Percentiles rank a stretch among this genome's conserved stretches.
phyloP scores from a whole-genome alignment of 2,888 invertebrate genomes.

The Acronicta leporina region DNA sequence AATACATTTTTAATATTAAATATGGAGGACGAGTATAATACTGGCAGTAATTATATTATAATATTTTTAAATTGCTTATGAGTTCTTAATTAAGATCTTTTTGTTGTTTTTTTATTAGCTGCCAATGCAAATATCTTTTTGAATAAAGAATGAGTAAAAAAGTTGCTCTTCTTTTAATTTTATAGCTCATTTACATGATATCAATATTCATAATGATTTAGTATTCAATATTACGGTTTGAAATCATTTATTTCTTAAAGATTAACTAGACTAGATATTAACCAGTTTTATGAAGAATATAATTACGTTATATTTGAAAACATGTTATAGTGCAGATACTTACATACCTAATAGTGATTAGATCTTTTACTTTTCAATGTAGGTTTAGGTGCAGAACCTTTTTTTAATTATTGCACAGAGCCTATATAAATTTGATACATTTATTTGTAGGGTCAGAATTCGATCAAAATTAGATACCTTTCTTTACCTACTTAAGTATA shows the following conservation, averaged over 20 bases:
- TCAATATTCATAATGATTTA: neutral
- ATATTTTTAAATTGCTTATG: conserved; percentile 43
- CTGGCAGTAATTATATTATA: conserved; percentile 37
- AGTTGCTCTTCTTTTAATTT: neutral
- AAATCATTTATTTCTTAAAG: too few relatives aligned
- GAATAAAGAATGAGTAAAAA: neutral
- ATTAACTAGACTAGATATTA: too few relatives aligned
- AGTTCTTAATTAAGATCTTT: conserved; percentile 43
- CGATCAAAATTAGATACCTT: too few relatives aligned
- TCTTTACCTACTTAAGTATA: too few relatives aligned
- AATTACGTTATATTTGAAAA: too few relatives aligned
- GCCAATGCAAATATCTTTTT: neutral
- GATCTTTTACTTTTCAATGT: too few relatives aligned
- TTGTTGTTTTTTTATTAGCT: conserved; percentile 29
- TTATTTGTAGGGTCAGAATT: too few relatives aligned
- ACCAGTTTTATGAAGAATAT: neutral
- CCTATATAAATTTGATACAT: too few relatives aligned
- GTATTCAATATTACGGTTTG: neutral
- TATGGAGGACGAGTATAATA: conserved; percentile 39
- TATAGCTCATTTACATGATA: neutral
- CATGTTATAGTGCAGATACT: too few relatives aligned
- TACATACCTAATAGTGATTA: too few relatives aligned
- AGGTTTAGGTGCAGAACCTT: too few relatives aligned
- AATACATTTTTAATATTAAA: conserved; percentile 46
- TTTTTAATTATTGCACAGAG: too few relatives aligned